phyloP scores from a whole-genome alignment of 2,113 vertebrate species.

The Chloebia gouldiae region DNA sequence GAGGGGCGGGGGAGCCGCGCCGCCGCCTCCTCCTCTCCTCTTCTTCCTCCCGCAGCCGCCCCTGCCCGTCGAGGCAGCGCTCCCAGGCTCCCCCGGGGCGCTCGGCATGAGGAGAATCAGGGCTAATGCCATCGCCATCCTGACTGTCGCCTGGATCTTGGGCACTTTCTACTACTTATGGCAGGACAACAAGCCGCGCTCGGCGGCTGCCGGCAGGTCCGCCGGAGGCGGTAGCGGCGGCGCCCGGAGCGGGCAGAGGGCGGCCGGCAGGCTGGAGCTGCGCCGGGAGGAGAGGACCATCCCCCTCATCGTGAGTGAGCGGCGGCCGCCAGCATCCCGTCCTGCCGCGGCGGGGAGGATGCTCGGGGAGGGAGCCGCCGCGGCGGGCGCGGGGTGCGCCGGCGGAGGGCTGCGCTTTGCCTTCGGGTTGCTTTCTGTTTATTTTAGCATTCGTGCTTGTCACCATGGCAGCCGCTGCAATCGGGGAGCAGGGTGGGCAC shows the following conservation, averaged over 20 bases:
- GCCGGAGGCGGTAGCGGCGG: slow-evolving; percentile 47
- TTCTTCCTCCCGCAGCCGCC: background rate
- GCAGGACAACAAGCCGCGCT: slow-evolving; percentile 93
- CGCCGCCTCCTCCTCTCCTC: background rate
- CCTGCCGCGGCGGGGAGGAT: slow-evolving; percentile 57
- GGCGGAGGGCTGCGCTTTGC: background rate
- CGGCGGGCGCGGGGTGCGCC: background rate
- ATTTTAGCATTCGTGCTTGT: slow-evolving; percentile 59
- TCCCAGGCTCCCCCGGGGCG: slow-evolving; percentile 54
- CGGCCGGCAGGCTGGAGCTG: slow-evolving; percentile 79
- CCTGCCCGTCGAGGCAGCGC: background rate
- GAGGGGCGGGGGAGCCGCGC: background rate
- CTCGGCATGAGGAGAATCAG: slow-evolving; percentile 95
- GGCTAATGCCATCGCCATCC: slow-evolving; percentile 97
- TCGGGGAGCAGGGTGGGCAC: background rate
- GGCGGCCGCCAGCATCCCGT: background rate
- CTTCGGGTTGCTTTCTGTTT: slow-evolving; percentile 42
- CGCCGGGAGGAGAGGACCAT: slow-evolving; percentile 89
- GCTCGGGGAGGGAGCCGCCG: background rate
- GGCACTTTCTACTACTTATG: slow-evolving; percentile 99
- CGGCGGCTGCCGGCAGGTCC: slow-evolving; percentile 77
- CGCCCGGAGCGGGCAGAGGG: slow-evolving; percentile 71
- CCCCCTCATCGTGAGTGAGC: slow-evolving; percentile 86
- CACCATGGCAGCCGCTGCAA: slow-evolving; percentile 74
- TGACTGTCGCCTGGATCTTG: slow-evolving; percentile 97